A percentile compares a stretch with the other conserved stretches of the same genome.
Conservation (phyloP, 2,113 vertebrate species). For the Ondatra zibethicus region DNA sequence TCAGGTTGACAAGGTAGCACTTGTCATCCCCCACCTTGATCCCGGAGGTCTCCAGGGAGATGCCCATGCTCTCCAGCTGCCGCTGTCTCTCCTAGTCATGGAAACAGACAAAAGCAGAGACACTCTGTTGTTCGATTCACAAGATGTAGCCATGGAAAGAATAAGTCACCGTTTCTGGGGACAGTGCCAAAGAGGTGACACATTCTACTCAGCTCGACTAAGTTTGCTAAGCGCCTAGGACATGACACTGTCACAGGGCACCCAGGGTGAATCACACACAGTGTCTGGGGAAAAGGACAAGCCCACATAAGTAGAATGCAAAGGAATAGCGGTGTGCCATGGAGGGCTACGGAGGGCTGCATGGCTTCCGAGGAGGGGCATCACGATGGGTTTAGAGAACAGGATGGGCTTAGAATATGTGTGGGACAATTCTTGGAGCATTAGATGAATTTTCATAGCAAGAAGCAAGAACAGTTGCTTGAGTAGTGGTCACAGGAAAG, state of each 20-base stretch:
- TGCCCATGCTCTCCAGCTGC: constrained; percentile 99
- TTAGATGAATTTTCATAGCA: constrained; percentile 5
- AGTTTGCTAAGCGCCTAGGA: background rate
- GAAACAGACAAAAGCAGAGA: constrained; percentile 47
- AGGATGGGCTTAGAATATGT: background rate
- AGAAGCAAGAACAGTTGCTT: background rate
- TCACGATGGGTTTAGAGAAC: background rate
- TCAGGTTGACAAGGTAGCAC: constrained; percentile 98
- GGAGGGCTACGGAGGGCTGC: background rate
- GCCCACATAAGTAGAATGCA: background rate
- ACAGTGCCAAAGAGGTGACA: constrained; percentile 60
- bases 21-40: constrained; percentile 99
- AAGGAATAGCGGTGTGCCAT: background rate
- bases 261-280: background rate
- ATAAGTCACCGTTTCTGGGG: constrained; percentile 69
- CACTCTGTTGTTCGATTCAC: background rate
- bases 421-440: background rate
- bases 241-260: background rate
- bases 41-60: constrained; percentile 98
- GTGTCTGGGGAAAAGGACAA: background rate
- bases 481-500: background rate
- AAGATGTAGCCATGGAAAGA: constrained; percentile 56
- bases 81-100: constrained; percentile 94
- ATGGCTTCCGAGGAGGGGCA: background rate
- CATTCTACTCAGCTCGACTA: background rate